phyloP scores from a whole-genome alignment of 2,888 invertebrate genomes.

The Drosophila conformis region DNA sequence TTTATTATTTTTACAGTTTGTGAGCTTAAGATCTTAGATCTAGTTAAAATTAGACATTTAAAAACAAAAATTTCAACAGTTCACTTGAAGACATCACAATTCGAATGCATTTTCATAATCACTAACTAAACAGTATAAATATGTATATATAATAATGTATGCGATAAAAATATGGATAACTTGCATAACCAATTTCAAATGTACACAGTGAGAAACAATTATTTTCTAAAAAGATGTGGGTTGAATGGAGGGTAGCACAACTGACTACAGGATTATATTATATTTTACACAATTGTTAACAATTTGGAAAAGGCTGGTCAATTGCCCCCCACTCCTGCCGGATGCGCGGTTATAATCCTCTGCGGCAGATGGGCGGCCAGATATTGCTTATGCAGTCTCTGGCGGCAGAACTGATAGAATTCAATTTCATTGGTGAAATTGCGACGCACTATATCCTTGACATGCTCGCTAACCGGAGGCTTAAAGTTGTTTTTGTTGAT shows the following conservation, averaged over 20 bases:
- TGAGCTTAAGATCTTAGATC: constrained; percentile 43
- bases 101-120: constrained; percentile 57
- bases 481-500: constrained; percentile 95
- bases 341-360: constrained; percentile 66
- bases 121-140: constrained; percentile 68
- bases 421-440: constrained; percentile 96
- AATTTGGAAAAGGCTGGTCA: constrained; percentile 16
- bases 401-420: constrained; percentile 95
- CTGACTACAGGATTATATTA: constrained; percentile 48
- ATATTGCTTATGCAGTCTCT: constrained; percentile 92
- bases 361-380: constrained; percentile 88
- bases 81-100: constrained; percentile 77
- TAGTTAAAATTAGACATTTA: constrained; percentile 50
- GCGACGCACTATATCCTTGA: constrained; percentile 92
- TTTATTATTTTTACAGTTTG: constrained; percentile 58
- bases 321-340: constrained; percentile 32
- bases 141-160: constrained; percentile 38
- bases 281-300: constrained; percentile 46
- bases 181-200: constrained; percentile 61
- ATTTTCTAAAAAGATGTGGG: constrained; percentile 37
- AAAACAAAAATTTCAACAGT: constrained; percentile 76
- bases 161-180: constrained; percentile 39
- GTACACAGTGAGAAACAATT: constrained; percentile 59
- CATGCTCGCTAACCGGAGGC: constrained; percentile 93
- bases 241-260: constrained; percentile 27